phyloP scores from a whole-genome alignment of 2,797 vertebrate genomes.

The Sebastes melanostomus region DNA sequence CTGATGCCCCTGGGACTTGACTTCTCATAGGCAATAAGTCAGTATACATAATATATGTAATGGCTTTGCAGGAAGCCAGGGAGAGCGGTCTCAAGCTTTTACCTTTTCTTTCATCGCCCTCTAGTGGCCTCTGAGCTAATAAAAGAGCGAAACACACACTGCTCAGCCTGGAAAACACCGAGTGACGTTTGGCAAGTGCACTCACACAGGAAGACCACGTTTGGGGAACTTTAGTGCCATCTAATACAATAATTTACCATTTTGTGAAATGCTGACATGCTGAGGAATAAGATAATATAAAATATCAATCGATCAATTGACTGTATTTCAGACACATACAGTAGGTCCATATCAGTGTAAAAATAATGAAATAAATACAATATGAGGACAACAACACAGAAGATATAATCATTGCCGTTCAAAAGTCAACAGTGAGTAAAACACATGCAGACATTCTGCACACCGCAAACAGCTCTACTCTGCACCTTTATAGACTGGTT shows the following conservation, averaged over 20 bases:
- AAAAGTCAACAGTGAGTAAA: not conserved
- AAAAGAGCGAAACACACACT: not conserved
- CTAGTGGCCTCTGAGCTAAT: not conserved
- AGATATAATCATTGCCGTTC: not conserved
- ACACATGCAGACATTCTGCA: not conserved
- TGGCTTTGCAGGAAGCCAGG: not conserved
- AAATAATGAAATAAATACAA: not conserved
- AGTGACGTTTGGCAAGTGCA: conserved; percentile 5
- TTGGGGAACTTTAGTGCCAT: not conserved
- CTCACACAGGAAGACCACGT: not conserved
- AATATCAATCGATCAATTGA: not conserved
- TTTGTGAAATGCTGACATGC: not conserved
- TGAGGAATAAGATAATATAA: not conserved
- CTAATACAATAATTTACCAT: not conserved
- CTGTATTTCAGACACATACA: not conserved
- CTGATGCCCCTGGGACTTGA: not conserved
- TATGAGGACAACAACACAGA: not conserved
- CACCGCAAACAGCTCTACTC: no score
- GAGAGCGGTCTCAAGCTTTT: not conserved
- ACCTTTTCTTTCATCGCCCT: not conserved
- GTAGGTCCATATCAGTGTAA: not conserved
- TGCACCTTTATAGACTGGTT: no score
- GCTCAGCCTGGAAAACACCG: not conserved
- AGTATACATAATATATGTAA: not conserved
- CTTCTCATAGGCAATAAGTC: not conserved